Base-by-base conservation (phyloP, 2,888 invertebrate species). In the Amphimallon solstitiale region DNA sequence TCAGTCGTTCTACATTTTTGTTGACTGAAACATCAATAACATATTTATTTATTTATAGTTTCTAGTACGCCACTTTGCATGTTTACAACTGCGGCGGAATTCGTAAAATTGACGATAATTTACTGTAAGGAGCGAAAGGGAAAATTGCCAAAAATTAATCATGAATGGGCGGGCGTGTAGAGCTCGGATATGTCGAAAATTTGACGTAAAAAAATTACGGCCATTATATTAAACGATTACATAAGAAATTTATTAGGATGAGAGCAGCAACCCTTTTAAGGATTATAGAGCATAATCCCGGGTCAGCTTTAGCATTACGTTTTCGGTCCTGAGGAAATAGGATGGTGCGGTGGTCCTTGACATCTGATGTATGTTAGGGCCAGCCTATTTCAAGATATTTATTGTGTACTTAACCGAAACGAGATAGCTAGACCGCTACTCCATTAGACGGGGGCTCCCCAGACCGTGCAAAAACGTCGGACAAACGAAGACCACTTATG, bases 351-450 rank as follows among this genome's bases (percentile, higher is more conserved):
- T 73, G 72, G 70, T 73, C 74, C 76, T 75, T 75, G 78, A 78
- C 78, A 76, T 73, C 78, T 78, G 78, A 79, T 79, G 77, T 78
- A 78, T 79, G 78, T 78, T 77, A 73, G 77, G 78, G 76, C 77
- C 73, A 75, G 75, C 76, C 79, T 78, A 79, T 80, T 80, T 77
- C 78, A 77, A 74, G 79, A 81, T 81, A 81, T 81, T 81, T 81
- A 81, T 81, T 80, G 79, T 80, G 79, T 82, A 80, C 81, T 81
- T 82, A 81, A 78, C 78, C 77, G 80, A 79, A 80, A 80, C 80
- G 79, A 79, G 77, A 78, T 78, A 75, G 65, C 66, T 63, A 67
- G 67, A 66, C 66, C 66, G 54, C 66, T 40, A 66, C 66, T 66
- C 62, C 66, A 66, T 66, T 66, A 66, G 54, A 54, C 12, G 12